Evolutionary conservation across 2,888 invertebrate species (phyloP).

Genomic region (Hirtodrosophila trivittata): DNA sequence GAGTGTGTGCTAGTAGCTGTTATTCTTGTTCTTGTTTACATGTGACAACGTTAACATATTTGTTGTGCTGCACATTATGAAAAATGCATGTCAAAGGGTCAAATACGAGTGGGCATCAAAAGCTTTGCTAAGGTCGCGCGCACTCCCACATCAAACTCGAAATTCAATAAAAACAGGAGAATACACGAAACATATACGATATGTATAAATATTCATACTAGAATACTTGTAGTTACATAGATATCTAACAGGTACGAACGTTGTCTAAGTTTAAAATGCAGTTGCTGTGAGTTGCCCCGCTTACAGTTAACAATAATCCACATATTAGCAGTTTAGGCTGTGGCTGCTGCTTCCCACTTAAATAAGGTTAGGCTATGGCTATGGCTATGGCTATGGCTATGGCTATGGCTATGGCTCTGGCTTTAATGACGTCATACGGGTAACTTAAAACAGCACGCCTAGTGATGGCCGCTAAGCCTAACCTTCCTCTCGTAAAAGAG

Average conservation of each 20-base stretch:
- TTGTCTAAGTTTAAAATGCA: no score
- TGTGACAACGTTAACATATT: conserved; percentile 62
- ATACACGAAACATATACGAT: conserved; percentile 48
- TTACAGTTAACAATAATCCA: no score
- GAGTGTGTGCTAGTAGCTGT: conserved; percentile 33
- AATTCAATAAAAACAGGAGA: conserved; percentile 67
- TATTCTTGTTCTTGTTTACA: conserved; percentile 48
- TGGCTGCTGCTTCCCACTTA: conserved; percentile 52
- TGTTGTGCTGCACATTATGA: conserved; percentile 57
- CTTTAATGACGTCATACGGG: conserved; percentile 72
- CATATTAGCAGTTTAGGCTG: conserved; percentile 24
- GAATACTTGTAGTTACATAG: no score
- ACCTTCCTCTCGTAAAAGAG: conserved; percentile 22
- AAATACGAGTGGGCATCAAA: conserved; percentile 33
- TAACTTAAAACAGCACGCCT: conserved; percentile 58
- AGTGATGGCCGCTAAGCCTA: conserved; percentile 63
- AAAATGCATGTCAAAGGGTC: conserved; percentile 74
- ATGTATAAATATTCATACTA: no score
- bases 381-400: no score
- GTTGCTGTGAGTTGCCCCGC: no score
- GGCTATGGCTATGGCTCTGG: conserved; percentile 25
- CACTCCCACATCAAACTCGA: conserved; percentile 9
- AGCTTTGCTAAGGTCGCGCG: conserved; percentile 8
- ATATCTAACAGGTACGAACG: no score
- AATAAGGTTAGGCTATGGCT: conserved; percentile 66